Conservation (phyloP, 2,113 vertebrate species). For the Cinclus mexicanus region DNA sequence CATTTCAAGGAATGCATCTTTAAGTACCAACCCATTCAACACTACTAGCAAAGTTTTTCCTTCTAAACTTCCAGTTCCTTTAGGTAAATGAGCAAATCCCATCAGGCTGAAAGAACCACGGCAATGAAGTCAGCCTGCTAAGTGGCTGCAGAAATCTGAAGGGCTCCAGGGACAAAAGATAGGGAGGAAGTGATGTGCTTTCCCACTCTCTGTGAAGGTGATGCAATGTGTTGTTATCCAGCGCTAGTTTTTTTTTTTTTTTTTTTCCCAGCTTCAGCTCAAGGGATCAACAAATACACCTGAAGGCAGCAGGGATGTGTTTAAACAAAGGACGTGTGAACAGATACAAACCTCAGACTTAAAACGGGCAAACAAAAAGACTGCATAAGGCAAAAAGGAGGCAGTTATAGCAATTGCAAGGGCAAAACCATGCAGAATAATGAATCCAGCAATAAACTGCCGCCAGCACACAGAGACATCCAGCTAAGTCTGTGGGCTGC, state of each 20-base stretch:
- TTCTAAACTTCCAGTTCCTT: background rate
- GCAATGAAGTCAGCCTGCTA: background rate
- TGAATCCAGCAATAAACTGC: background rate
- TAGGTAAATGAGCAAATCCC: background rate
- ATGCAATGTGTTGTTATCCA: background rate
- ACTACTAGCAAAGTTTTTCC: background rate
- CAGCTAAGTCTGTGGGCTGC: background rate
- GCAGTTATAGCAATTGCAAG: background rate
- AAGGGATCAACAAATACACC: constrained; percentile 37
- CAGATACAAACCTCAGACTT: constrained; percentile 4
- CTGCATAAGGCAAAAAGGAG: background rate
- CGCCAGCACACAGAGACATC: background rate
- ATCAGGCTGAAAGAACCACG: background rate
- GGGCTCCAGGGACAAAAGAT: background rate
- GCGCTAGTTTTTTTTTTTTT: background rate
- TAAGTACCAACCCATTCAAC: background rate
- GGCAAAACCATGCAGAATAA: background rate
- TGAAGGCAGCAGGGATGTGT: constrained; percentile 24
- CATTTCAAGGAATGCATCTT: background rate
- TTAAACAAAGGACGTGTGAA: constrained; percentile 24
- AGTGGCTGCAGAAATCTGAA: background rate
- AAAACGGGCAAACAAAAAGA: background rate
- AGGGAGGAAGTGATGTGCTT: background rate
- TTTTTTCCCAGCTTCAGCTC: background rate
- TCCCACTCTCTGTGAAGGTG: background rate